Percentiles rank a stretch among this genome's conserved stretches.
phyloP scores from a whole-genome alignment of 1,140 invertebrate species.

The Andricus grossulariae region DNA sequence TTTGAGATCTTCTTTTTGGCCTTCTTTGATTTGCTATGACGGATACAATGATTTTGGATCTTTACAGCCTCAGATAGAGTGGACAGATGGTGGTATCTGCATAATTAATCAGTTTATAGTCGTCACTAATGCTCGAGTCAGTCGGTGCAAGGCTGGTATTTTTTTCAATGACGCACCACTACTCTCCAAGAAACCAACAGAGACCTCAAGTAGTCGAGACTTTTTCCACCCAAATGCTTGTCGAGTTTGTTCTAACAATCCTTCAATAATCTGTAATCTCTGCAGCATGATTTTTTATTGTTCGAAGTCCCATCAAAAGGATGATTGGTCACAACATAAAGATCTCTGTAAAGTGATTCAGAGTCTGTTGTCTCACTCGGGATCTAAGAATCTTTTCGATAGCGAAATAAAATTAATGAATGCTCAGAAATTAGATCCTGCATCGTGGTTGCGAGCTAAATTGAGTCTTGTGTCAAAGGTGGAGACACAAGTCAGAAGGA shows the following conservation, averaged over 20 bases:
- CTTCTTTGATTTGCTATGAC: background rate
- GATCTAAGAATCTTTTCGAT: background rate
- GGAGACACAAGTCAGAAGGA: background rate
- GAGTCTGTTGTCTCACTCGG: background rate
- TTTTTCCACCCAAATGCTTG: background rate
- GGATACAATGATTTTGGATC: background rate
- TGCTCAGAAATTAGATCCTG: background rate
- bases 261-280: background rate
- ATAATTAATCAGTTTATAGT: background rate
- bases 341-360: slow-evolving; percentile 5
- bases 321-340: slow-evolving; percentile 6
- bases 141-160: background rate
- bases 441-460: background rate
- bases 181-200: background rate
- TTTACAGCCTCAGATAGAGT: background rate
- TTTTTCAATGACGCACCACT: background rate
- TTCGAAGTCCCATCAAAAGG: background rate
- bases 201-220: background rate
- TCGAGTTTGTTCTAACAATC: background rate
- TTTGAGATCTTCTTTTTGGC: background rate
- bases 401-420: background rate
- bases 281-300: background rate
- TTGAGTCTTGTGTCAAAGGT: background rate
- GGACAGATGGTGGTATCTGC: background rate
- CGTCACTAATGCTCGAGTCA: background rate